Conservation (phyloP, 2,888 invertebrate species). For the Anthophora plumipes region DNA sequence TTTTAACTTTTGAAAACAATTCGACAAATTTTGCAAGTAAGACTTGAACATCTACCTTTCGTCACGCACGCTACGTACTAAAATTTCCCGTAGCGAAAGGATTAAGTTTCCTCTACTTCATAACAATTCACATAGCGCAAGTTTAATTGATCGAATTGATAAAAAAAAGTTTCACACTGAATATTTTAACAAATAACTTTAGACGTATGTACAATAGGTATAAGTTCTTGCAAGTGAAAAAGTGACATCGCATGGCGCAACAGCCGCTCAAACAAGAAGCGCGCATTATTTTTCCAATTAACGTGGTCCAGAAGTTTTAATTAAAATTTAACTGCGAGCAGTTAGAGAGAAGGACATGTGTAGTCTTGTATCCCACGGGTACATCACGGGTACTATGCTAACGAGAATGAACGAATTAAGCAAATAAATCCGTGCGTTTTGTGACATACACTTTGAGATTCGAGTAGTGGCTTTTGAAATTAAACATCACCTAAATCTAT, state of each 20-base stretch:
- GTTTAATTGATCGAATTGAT: no score
- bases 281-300: conserved; percentile 17
- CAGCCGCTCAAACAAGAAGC: not conserved
- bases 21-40: no score
- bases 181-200: not conserved
- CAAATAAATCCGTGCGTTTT: not conserved
- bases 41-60: no score
- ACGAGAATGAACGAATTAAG: not conserved
- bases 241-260: not conserved
- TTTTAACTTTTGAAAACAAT: no score
- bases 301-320: conserved; percentile 17
- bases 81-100: not conserved
- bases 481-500: conserved; percentile 5
- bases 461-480: not conserved
- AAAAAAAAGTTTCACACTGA: no score
- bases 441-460: not conserved
- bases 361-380: not conserved
- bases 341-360: not conserved
- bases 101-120: no score
- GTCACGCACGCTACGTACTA: no score
- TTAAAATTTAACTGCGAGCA: conserved; percentile 4
- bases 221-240: not conserved
- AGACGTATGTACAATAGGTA: no score
- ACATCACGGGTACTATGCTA: not conserved
- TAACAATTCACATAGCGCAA: no score